Base-by-base conservation (phyloP, 37 sponge, comb jelly and placozoan species). In the Aplysina aerophoba region DNA sequence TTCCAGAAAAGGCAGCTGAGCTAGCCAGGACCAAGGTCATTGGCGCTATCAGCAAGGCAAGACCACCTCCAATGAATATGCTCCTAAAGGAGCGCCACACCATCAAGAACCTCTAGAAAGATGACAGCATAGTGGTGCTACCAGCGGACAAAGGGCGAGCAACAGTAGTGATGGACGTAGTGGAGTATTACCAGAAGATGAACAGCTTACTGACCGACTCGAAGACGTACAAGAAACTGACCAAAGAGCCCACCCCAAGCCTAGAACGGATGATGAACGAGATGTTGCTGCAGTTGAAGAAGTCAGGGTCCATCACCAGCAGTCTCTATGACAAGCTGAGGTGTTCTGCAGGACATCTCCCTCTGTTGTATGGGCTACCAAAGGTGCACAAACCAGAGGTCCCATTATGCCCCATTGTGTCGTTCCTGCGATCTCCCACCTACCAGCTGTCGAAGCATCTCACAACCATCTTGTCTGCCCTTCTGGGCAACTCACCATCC, bases 381-480 rank as follows among this genome's bases (percentile, higher is more conserved):
- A 84, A 84, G 33, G 53, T 84, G 14, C 85, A 84, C 59, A 84
- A 84, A 54, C 44, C 40, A 1, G 53, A 53, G n/a, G 33, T 72
- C 15, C 85, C 85, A 3, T 8, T 44, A 3, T 8, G 50, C 8
- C 50, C 50, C 50, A 44, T 8, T 44, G 50, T 44, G 50, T 44
- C 85, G 56, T 71, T 69, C 55, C 14, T 73, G 28, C 20, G 15
- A 2, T 84, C 85, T 39, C 85, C 85, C 36, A 54, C 71, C 57
- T 85, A 85, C 62, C 56, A 73, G 21, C 77, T 75, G 16, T 73
- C 86, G 22, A 85, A 85, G n/a, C 66, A 64, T 22, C 50, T 44
- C 6, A 8, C 50, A 3, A 44, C 3, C 6, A 3, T 44, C 6
- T 58, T 85, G 11, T 55, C 86, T 14, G 79, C 79, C 20, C 38